Percentiles rank a stretch among this genome's conserved stretches.
phyloP scores from a whole-genome alignment of 2,888 invertebrate species.

The Rosalia funebris region DNA sequence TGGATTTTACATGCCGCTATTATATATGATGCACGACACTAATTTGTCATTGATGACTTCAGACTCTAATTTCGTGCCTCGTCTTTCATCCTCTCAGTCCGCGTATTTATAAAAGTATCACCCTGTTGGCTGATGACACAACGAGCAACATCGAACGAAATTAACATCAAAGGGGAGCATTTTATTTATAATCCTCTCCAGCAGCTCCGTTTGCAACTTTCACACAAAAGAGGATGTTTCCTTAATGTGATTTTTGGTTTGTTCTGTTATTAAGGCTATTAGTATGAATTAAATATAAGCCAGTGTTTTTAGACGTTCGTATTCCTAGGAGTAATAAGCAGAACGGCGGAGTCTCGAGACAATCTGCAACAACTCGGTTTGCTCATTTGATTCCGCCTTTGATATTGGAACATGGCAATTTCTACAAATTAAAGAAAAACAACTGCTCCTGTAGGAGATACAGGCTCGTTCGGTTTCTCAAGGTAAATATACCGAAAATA shows the following conservation, averaged over 20 bases:
- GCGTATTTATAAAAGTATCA: slow-evolving; percentile 37
- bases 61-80: slow-evolving; percentile 43
- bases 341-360: not conserved
- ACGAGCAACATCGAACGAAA: slow-evolving; percentile 15
- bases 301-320: slow-evolving; percentile 5
- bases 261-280: slow-evolving; percentile 23
- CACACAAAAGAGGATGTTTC: slow-evolving; percentile 18
- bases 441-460: no score
- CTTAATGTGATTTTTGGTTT: slow-evolving; percentile 23
- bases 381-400: no score
- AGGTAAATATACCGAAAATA: no score
- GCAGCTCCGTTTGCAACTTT: slow-evolving; percentile 18
- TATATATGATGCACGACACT: slow-evolving; percentile 41
- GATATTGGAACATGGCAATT: no score
- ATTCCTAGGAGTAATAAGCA: not conserved
- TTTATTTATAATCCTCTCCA: slow-evolving; percentile 25
- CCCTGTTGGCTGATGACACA: slow-evolving; percentile 16
- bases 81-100: slow-evolving; percentile 33
- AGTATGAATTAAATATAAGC: slow-evolving; percentile 23
- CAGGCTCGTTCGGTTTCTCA: no score
- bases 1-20: slow-evolving; percentile 33
- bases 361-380: no score
- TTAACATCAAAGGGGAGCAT: slow-evolving; percentile 30
- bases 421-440: no score
- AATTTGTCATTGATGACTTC: slow-evolving; percentile 47